These are phyloP conservation scores for Scelioninae gen. 2 DNA, from an alignment of 2,888 invertebrate genomes.

Conservation along the genomic window DNA sequence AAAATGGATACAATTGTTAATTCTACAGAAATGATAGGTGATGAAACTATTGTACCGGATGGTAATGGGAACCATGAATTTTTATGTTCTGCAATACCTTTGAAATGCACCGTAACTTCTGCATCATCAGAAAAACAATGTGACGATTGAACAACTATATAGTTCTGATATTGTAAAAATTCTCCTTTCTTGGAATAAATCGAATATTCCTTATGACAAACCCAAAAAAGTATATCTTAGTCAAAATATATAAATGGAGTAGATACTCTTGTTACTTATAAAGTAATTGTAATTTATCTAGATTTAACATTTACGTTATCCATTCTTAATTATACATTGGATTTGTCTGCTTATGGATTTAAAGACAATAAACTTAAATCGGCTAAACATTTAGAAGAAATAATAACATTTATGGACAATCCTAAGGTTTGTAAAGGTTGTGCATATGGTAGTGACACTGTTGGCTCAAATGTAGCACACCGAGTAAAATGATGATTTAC, in stretches of 20 bases:
- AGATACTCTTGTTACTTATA: slow-evolving; percentile 11
- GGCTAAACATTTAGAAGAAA: background rate
- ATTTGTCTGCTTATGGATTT: slow-evolving; percentile 3
- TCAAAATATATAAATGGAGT: background rate
- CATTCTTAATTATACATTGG: background rate
- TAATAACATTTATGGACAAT: background rate
- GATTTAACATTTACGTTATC: slow-evolving; percentile 4
- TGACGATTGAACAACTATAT: background rate
- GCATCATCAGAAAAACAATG: too few species aligned
- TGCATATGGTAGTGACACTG: background rate
- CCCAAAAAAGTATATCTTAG: background rate
- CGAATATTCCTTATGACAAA: background rate
- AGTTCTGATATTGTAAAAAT: background rate
- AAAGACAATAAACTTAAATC: background rate
- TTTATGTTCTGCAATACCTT: background rate
- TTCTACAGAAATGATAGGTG: too few species aligned
- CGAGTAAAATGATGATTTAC: slow-evolving; percentile 1
- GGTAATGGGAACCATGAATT: too few species aligned
- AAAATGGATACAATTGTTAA: too few species aligned
- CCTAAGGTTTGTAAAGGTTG: slow-evolving; percentile 4
- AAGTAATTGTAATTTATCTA: slow-evolving; percentile 6
- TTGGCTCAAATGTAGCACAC: background rate
- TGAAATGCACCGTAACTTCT: background rate
- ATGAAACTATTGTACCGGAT: too few species aligned
- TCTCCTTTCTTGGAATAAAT: slow-evolving; percentile 8